Evolutionary conservation across 2,797 vertebrate species (phyloP).

Genomic region (Gephyroberyx darwinii): DNA sequence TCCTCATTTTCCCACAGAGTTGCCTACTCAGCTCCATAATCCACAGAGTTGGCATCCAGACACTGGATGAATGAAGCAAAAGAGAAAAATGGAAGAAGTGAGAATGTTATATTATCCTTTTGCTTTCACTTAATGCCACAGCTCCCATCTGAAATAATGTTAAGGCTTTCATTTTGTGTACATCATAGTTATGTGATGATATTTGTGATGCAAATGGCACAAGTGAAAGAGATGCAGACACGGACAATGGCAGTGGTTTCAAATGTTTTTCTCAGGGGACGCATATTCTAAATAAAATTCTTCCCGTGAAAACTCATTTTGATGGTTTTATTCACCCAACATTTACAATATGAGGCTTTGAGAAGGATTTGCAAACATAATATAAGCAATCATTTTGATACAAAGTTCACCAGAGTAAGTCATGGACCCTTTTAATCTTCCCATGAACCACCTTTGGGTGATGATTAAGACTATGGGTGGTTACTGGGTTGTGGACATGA

Average conservation of each 20-base stretch:
- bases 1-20: constrained; percentile 97
- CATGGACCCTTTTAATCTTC: not conserved
- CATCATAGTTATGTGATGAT: too few relatives aligned
- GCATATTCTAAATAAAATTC: too few relatives aligned
- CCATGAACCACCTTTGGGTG: not conserved
- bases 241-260: too few relatives aligned
- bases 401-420: not conserved
- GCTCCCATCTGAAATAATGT: too few relatives aligned
- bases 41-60: constrained; percentile 87
- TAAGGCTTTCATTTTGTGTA: too few relatives aligned
- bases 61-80: constrained; percentile 69
- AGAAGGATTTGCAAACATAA: too few relatives aligned
- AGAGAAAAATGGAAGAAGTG: not conserved
- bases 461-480: not conserved
- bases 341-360: too few relatives aligned
- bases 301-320: too few relatives aligned
- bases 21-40: constrained; percentile 91
- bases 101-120: not conserved
- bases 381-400: not conserved
- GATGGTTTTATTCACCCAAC: too few relatives aligned
- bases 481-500: not conserved
- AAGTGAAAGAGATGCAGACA: too few relatives aligned
- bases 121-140: not conserved
- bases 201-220: too few relatives aligned
- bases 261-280: too few relatives aligned